Evolutionary conservation across 2,888 invertebrate species (phyloP), one percentile per base, ranked within the genome.

Genomic region (Heterodera filipjevi): DNA sequence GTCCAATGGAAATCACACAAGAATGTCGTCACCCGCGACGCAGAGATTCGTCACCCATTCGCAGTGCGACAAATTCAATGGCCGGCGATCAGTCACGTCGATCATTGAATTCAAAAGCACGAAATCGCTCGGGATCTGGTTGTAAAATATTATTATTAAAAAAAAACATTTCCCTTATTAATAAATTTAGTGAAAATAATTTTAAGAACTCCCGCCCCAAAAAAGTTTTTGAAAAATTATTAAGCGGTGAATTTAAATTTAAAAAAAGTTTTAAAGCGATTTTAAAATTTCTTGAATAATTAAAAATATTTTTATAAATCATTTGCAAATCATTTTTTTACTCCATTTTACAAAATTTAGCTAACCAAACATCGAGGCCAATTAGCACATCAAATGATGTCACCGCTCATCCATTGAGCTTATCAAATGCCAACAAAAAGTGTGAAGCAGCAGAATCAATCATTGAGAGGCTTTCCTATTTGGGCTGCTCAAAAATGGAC

Each of bases 401-500:
- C 59, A 27, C 59, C 22, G 59, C 5, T 12, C 59, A 12, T 27
- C 59, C 59, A n/a, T 22, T 59, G 59, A 59, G 8, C 33, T 68
- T 35, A 16, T 22, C 32, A 32, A 68, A 22, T 22, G 8, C 33
- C 68, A 68, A 68, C 33, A 59, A 27, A 59, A 59, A 59, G 22
- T 59, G 10, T n/a, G 68, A 32, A 22, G 68, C 19, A 68, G 33
- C 33, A 22, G 68, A 68, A 68, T 33, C 68, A 35, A 35, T 33
- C 10, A 35, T 74, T 39, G 74, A 74, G 27, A 27, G 74, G 2
- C 53, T 86, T 6, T 78, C 82, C 70, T 87, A 87, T 77, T 82
- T 88, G 39, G 88, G 88, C 32, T 88, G 85, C 53, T 86, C 88
- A 22, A 86, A 83, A 74, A 83, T 88, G 39, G 82, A 83, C 39